A percentile compares a stretch with the other conserved stretches of the same genome.
phyloP scores from a whole-genome alignment of 1,140 invertebrate genomes.

The Aphis gossypii region DNA sequence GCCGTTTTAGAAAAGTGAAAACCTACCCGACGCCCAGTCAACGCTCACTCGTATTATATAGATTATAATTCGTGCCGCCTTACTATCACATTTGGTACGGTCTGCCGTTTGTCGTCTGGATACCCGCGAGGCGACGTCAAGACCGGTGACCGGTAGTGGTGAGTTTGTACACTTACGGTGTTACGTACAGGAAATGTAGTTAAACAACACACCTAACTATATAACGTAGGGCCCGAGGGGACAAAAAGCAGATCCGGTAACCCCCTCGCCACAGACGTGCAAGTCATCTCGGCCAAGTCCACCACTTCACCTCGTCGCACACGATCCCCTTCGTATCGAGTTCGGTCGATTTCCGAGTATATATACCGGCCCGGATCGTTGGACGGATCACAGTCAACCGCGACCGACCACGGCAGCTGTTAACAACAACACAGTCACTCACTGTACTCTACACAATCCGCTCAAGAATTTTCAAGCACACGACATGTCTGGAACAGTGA shows the following conservation, averaged over 20 bases:
- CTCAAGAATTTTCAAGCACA: not conserved
- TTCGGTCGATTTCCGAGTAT: not conserved
- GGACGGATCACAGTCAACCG: not conserved
- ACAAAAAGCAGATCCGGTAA: not conserved
- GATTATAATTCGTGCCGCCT: not conserved
- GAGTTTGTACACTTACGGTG: not conserved
- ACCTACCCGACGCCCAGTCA: not conserved
- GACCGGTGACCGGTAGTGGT: not conserved
- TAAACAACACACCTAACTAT: not conserved
- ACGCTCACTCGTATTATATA: not conserved
- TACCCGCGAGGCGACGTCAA: not conserved
- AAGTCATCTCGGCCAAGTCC: not conserved
- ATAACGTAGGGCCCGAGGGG: not conserved
- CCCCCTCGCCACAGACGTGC: not conserved
- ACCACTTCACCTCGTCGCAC: not conserved
- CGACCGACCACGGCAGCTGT: not conserved
- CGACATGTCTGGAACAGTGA: not conserved
- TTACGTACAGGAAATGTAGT: not conserved
- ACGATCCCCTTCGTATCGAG: not conserved
- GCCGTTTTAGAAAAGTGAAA: not conserved
- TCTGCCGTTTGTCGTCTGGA: not conserved
- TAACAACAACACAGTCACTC: not conserved
- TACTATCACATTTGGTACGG: not conserved
- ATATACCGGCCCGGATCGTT: not conserved
- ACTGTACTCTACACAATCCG: not conserved